Conservation (phyloP, 2,888 invertebrate species). For the Tetragonula carbonaria region DNA sequence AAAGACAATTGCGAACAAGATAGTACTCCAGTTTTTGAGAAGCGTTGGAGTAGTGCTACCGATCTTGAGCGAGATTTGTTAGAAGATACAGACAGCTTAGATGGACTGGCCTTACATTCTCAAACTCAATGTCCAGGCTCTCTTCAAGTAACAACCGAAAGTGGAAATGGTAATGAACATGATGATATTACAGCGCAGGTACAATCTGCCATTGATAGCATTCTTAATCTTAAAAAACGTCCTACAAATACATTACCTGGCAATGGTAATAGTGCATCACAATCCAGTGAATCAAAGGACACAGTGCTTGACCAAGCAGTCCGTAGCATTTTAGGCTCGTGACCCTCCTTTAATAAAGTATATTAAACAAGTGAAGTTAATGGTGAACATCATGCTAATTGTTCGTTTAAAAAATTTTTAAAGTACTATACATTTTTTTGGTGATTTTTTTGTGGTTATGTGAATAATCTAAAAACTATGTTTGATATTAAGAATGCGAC, state of each 20-base stretch:
- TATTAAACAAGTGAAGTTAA: constrained; percentile 77
- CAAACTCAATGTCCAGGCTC: constrained; percentile 76
- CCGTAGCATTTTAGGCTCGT: constrained; percentile 83
- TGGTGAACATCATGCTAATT: constrained; percentile 68
- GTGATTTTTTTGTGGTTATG: constrained; percentile 54
- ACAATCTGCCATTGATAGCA: constrained; percentile 92
- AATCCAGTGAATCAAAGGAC: constrained; percentile 79
- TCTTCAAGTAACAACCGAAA: constrained; percentile 65
- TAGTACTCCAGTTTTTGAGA: constrained; percentile 65
- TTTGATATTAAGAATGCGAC: constrained; percentile 60
- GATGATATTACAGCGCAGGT: constrained; percentile 91
- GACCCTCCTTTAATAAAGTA: constrained; percentile 83
- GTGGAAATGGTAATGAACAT: constrained; percentile 81
- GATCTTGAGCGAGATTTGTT: constrained; percentile 82
- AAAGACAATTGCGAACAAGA: constrained; percentile 73
- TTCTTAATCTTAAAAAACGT: constrained; percentile 88
- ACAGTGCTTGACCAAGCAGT: constrained; percentile 82
- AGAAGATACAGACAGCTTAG: constrained; percentile 81
- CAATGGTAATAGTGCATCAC: constrained; percentile 67
- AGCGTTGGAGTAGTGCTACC: constrained; percentile 78
- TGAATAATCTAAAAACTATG: constrained; percentile 54
- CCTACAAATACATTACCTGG: constrained; percentile 74
- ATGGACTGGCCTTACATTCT: constrained; percentile 79
- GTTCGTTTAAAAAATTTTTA: constrained; percentile 57
- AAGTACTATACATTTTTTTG: constrained; percentile 52